A percentile compares a stretch with the other conserved stretches of the same genome.
Conservation (phyloP, 2,797 vertebrate genomes). For the Oreonectes daqikongensis region DNA sequence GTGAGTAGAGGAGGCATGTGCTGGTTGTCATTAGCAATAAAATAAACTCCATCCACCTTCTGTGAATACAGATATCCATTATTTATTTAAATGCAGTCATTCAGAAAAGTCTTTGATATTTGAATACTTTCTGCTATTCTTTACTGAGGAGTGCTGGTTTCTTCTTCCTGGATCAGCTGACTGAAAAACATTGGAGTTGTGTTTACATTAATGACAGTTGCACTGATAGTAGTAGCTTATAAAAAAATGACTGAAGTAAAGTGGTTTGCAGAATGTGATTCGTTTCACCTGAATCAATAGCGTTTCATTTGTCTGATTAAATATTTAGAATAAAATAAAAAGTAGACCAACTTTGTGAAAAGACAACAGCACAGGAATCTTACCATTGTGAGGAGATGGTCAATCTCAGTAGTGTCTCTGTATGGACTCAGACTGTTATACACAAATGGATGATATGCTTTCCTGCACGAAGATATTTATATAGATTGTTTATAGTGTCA, state of each 20-base stretch:
- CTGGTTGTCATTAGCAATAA: neutral
- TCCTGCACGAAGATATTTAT: slow-evolving; percentile 53
- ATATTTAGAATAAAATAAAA: neutral
- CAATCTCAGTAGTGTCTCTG: slow-evolving; percentile 55
- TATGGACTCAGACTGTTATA: slow-evolving; percentile 59
- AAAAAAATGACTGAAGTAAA: no score
- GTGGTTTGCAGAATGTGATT: neutral
- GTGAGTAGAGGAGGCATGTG: neutral
- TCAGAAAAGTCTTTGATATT: neutral
- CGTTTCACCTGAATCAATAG: neutral
- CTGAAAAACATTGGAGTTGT: slow-evolving; percentile 31
- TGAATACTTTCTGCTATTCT: slow-evolving; percentile 2
- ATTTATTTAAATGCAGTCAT: neutral
- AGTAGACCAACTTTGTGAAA: no score
- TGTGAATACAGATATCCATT: neutral
- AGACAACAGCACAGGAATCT: neutral
- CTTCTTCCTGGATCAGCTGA: slow-evolving; percentile 3
- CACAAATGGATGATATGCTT: slow-evolving; percentile 58
- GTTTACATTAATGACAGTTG: neutral
- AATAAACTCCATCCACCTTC: neutral
- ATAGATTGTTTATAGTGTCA: slow-evolving; percentile 28
- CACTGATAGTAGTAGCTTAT: neutral
- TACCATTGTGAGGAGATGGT: slow-evolving; percentile 55
- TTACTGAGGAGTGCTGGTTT: slow-evolving; percentile 12
- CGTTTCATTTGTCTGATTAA: neutral